phyloP scores from a whole-genome alignment of 2,113 vertebrate genomes.

The Cathartes aura region DNA sequence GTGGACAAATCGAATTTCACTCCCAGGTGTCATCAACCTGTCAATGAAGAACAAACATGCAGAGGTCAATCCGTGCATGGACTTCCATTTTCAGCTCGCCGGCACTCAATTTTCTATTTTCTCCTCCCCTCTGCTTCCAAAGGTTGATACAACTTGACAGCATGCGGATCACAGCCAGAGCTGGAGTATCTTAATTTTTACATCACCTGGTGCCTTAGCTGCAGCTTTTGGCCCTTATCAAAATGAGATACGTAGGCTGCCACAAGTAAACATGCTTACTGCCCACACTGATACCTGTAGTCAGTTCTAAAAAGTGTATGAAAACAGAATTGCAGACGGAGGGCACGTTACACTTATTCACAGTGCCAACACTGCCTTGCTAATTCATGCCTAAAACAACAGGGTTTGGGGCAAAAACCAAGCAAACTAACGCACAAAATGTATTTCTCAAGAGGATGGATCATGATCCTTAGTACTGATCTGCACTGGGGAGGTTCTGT shows the following conservation, averaged over 20 bases:
- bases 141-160: not conserved
- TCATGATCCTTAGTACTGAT: not conserved
- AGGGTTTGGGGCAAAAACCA: not conserved
- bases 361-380: not conserved
- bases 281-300: not conserved
- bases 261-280: not conserved
- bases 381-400: not conserved
- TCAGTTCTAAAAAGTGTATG: not conserved
- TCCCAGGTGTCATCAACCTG: constrained; percentile 89
- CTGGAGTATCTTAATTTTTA: not conserved
- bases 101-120: not conserved
- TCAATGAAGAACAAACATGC: not conserved
- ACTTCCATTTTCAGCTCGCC: not conserved
- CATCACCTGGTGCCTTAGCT: not conserved
- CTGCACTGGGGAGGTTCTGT: not conserved
- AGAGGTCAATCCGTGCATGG: not conserved
- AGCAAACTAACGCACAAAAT: not conserved
- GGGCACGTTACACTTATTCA: not conserved
- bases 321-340: not conserved
- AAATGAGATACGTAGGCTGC: not conserved
- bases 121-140: not conserved
- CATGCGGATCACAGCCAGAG: not conserved
- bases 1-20: constrained; percentile 93
- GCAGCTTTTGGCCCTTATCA: not conserved
- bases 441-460: not conserved